phyloP scores from a whole-genome alignment of 2,888 invertebrate species.

The Mactromeris polynyma region DNA sequence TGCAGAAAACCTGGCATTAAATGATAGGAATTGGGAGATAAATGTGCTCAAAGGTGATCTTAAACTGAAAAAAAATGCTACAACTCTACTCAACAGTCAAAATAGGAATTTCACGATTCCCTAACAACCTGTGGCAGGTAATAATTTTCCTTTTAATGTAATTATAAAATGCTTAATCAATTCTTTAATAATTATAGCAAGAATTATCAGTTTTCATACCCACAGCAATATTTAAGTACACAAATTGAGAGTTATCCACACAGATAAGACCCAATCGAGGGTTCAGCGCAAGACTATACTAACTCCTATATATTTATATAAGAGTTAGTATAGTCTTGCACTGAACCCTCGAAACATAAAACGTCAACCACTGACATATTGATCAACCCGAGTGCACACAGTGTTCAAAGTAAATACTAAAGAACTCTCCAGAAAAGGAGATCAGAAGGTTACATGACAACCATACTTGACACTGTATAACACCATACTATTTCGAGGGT shows the following conservation, averaged over 20 bases:
- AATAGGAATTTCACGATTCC: no score
- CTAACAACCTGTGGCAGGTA: neutral
- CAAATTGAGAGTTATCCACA: neutral
- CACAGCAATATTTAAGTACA: neutral
- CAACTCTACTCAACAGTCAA: no score
- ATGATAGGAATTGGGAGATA: no score
- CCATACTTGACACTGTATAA: neutral
- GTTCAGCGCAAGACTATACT: no score
- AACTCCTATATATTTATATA: no score
- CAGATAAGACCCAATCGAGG: neutral
- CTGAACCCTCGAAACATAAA: no score
- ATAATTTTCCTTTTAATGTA: neutral
- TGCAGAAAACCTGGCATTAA: no score
- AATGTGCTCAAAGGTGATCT: no score
- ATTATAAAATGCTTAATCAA: neutral
- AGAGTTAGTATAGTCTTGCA: no score
- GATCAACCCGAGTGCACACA: neutral
- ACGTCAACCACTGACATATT: neutral
- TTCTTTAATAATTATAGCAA: neutral
- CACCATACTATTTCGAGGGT: no score
- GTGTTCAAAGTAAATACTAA: neutral
- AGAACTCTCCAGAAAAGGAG: neutral
- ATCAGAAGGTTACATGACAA: neutral
- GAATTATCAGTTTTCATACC: neutral
- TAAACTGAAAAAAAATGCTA: no score